These are phyloP conservation scores for Coreius guichenoti DNA, from an alignment of 2,797 vertebrate genomes.

Conservation along the genomic window DNA sequence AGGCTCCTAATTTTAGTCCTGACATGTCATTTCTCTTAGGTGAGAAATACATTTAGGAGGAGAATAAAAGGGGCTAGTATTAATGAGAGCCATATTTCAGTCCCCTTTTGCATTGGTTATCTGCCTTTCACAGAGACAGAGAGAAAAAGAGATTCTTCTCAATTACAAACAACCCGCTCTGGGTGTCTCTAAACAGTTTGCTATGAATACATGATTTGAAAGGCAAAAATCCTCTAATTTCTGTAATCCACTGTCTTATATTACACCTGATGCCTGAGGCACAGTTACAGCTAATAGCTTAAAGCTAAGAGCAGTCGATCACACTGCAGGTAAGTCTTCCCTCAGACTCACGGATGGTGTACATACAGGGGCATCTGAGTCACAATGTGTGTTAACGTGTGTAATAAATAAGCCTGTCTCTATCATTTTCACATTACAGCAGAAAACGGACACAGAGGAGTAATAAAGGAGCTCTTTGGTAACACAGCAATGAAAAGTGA, in stretches of 20 bases:
- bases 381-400: conserved; percentile 16
- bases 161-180: conserved; percentile 6
- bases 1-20: conserved; percentile 54
- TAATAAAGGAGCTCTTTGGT: conserved; percentile 41
- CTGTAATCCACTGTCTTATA: background rate
- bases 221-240: conserved; percentile 14
- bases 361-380: conserved; percentile 2
- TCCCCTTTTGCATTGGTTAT: conserved; percentile 40
- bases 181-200: conserved; percentile 6
- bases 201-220: conserved; percentile 32
- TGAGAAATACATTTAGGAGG: conserved; percentile 54
- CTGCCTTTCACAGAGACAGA: conserved; percentile 20
- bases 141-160: conserved; percentile 6
- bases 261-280: conserved; percentile 12
- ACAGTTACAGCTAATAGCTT: background rate
- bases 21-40: conserved; percentile 52
- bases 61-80: conserved; percentile 47
- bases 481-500: background rate
- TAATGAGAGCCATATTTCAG: conserved; percentile 55
- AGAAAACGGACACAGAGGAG: conserved; percentile 23
- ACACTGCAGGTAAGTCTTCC: conserved; percentile 24
- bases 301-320: background rate
- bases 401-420: conserved; percentile 14
- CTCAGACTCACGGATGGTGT: background rate
- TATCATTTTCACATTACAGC: conserved; percentile 35